Evolutionary conservation across 2,797 vertebrate species (phyloP).

Genomic region (Pseudomugil tenellus): DNA sequence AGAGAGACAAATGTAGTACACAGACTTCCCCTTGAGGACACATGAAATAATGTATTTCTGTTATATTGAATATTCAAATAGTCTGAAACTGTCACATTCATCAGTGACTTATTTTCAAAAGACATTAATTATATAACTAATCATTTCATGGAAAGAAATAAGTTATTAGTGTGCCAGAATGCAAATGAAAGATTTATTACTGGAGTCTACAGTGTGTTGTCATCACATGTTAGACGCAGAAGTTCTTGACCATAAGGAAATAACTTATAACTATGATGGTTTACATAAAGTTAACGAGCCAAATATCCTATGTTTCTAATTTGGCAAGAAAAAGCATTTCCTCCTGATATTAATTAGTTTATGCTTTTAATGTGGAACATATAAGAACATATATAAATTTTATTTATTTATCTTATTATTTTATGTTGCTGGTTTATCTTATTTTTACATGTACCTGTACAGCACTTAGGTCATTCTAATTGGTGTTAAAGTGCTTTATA

Average conservation of each 20-base stretch:
- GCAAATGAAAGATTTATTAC: background rate
- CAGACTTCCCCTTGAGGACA: background rate
- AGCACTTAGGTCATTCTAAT: too few relatives aligned
- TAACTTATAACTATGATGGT: conserved; percentile 1
- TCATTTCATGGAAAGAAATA: background rate
- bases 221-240: background rate
- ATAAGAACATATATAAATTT: too few relatives aligned
- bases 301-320: background rate
- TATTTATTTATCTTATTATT: too few relatives aligned
- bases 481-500: too few relatives aligned
- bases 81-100: background rate
- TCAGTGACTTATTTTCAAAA: background rate
- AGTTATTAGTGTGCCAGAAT: background rate
- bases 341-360: conserved; percentile 19
- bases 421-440: too few relatives aligned
- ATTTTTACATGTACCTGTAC: too few relatives aligned
- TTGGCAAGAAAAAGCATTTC: background rate
- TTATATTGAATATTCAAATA: background rate
- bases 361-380: too few relatives aligned
- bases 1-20: conserved; percentile 1
- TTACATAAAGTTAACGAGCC: conserved; percentile 15
- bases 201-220: background rate
- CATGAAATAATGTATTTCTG: background rate
- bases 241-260: conserved; percentile 6
- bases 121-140: background rate